Evolutionary conservation across 2,797 vertebrate genomes (phyloP), one percentile per base, ranked within the genome.

Genomic region (Platalea minor): DNA sequence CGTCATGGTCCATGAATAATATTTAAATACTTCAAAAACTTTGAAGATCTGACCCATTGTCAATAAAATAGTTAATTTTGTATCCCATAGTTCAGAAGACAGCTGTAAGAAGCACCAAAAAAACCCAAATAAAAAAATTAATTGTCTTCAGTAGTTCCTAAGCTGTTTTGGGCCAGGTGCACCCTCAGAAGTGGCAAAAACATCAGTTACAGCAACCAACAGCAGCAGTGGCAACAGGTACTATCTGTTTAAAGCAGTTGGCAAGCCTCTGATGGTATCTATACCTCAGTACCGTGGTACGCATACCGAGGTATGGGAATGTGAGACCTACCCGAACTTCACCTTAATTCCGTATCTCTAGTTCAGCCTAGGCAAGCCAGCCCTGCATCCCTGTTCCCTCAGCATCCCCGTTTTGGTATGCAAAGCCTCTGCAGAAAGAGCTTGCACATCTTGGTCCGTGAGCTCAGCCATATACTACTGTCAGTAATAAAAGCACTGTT

Each of bases 261-360:
- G 28, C 39, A 50, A 73, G 70, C 24, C 68, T 50, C 64, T 88
- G 51, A 43, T 59, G 43, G 28, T 70, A 28, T 56, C 89, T 64
- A 2, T 56, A 33, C 11, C 61, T 74, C 45, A 2, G 46, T 13
- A n/a, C 28, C 29, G 21, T 3, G 25, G 26, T 39, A 56, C 2
- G 0, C 3, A 13, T 72, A 54, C 39, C 0, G 0, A 24, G 29
- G 9, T 29, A 18, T 4, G n/a, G 68, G 68, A 80, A 41, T 20
- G 25, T 85, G 79, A 65, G 24, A 63, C 25, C 17, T 56, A 28
- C 28, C 15, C 3, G 9, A 68, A 18, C 29, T 83, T 88, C 45
- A 80, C 41, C n/a, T 75, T 45, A 53, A 10, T 37, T 61, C 51
- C 48, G 1, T 8, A 13, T n/a, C 45, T 73, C 13, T 39, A 80